Conservation (phyloP, 2,888 invertebrate genomes). For the Brenthis ino region DNA sequence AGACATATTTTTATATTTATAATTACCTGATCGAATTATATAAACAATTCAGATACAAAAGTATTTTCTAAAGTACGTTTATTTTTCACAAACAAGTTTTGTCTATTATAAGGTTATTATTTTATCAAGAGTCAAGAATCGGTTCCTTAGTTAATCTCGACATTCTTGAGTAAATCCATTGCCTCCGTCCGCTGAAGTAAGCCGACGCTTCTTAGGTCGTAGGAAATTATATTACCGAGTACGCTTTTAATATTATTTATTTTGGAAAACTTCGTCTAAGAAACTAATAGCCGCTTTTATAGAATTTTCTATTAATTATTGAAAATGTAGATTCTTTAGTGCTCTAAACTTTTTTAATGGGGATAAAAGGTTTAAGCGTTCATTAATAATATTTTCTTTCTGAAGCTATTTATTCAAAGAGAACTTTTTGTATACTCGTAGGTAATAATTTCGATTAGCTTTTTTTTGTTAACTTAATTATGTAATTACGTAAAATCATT, state of each 20-base stretch:
- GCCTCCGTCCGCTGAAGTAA: conserved; percentile 39
- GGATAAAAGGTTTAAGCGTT: background rate
- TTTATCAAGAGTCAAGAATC: conserved; percentile 38
- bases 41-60: conserved; percentile 3
- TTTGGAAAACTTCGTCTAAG: conserved; percentile 24
- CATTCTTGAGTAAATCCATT: conserved; percentile 40
- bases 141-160: conserved; percentile 39
- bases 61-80: conserved; percentile 9
- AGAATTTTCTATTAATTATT: conserved; percentile 10
- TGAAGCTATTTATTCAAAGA: too few species aligned
- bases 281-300: conserved; percentile 12
- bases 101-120: conserved; percentile 28
- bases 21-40: background rate
- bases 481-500: too few species aligned
- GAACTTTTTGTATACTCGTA: too few species aligned
- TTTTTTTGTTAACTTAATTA: too few species aligned
- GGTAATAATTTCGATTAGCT: too few species aligned
- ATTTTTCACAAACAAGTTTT: conserved; percentile 9
- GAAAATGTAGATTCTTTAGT: background rate
- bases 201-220: conserved; percentile 32
- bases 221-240: conserved; percentile 39
- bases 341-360: background rate
- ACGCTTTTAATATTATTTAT: conserved; percentile 30
- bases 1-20: too few species aligned
- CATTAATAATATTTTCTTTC: too few species aligned